A percentile compares a stretch with the other conserved stretches of the same genome.
These are phyloP conservation scores for Gadopsis marmoratus DNA, from an alignment of 2,797 vertebrate species.

Conservation along the genomic window DNA sequence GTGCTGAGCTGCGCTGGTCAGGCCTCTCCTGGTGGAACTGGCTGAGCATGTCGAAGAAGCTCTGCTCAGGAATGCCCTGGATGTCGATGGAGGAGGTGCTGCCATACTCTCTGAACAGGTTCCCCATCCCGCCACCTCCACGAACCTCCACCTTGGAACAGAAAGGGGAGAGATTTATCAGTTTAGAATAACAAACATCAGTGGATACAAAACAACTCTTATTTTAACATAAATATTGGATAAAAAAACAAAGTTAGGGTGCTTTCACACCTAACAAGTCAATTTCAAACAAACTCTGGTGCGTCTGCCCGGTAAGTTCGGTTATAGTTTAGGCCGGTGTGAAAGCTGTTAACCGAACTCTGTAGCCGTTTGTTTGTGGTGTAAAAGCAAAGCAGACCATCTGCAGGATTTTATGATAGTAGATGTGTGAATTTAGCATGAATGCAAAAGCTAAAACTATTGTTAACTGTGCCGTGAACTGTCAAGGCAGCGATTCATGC, in stretches of 20 bases:
- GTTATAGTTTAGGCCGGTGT: not conserved
- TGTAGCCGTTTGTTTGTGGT: not conserved
- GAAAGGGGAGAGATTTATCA: not conserved
- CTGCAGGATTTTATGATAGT: not conserved
- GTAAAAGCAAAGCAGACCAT: not conserved
- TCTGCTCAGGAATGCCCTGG: conserved; percentile 93
- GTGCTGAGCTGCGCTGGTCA: conserved; percentile 77
- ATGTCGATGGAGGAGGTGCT: conserved; percentile 96
- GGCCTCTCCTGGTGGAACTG: conserved; percentile 90
- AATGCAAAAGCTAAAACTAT: not conserved
- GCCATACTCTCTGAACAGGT: conserved; percentile 92
- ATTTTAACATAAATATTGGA: not conserved
- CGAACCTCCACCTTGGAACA: conserved; percentile 74
- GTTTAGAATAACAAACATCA: not conserved
- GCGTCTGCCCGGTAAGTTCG: not conserved
- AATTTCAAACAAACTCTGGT: not conserved
- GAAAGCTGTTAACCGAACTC: not conserved
- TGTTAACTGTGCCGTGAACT: not conserved
- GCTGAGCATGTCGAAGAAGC: conserved; percentile 92
- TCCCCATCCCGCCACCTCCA: conserved; percentile 74
- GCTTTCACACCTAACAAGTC: not conserved
- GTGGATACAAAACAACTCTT: not conserved
- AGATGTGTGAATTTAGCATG: not conserved
- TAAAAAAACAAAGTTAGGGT: not conserved
- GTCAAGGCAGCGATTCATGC: not conserved